Percentiles rank a stretch among this genome's conserved stretches.
phyloP scores from a whole-genome alignment of 2,888 invertebrate species.

The Tipula helvola region DNA sequence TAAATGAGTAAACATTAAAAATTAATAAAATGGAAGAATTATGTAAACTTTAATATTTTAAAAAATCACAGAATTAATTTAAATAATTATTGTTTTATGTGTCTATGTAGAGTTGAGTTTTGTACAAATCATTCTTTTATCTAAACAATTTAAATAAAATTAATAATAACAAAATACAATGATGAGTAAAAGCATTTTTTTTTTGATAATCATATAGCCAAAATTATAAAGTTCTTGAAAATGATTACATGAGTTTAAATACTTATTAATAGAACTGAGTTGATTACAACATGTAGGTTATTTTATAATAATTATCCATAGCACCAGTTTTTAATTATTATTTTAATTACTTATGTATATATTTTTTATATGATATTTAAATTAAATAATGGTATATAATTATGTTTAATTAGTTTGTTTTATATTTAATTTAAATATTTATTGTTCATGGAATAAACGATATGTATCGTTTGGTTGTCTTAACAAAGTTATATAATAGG shows the following conservation, averaged over 20 bases:
- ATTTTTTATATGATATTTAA: not conserved
- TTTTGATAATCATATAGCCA: not conserved
- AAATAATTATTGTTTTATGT: not conserved
- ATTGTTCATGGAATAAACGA: not conserved
- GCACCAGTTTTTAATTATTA: not conserved
- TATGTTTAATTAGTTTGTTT: not conserved
- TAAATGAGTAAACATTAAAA: not conserved
- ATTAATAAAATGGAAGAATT: not conserved
- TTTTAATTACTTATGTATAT: not conserved
- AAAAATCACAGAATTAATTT: not conserved
- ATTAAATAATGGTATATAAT: not conserved
- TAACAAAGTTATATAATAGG: not conserved
- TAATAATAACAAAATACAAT: not conserved
- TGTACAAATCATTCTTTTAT: not conserved
- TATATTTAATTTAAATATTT: not conserved
- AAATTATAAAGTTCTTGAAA: not conserved
- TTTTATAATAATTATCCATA: not conserved
- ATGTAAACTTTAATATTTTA: not conserved
- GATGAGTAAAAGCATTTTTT: not conserved
- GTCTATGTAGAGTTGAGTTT: not conserved
- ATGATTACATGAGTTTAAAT: not conserved
- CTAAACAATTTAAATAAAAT: not conserved
- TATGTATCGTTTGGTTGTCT: not conserved
- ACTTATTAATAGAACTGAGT: not conserved
- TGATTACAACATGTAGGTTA: not conserved